A percentile compares a stretch with the other conserved stretches of the same genome.
Conservation (phyloP, 2,113 vertebrate genomes). For the Dendropsophus ebraccatus region DNA sequence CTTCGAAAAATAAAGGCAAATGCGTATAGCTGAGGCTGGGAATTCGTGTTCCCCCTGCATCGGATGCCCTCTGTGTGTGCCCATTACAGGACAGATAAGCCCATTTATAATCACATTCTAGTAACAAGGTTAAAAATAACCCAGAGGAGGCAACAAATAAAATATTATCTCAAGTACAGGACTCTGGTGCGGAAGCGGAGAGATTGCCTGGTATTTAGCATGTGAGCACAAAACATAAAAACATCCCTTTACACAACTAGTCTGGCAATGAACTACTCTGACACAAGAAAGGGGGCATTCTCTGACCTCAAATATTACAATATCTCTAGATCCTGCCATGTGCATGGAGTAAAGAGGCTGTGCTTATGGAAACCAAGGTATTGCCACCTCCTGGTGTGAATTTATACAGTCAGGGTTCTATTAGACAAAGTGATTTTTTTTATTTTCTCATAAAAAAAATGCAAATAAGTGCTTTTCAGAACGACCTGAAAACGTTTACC, state of each 20-base stretch:
- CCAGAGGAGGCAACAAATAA: neutral
- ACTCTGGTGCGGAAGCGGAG: neutral
- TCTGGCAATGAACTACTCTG: no score
- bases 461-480: no score
- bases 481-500: no score
- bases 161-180: neutral
- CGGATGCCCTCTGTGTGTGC: neutral
- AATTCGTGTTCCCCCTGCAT: neutral
- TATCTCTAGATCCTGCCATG: neutral
- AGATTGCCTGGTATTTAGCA: neutral
- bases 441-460: no score
- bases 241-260: neutral
- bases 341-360: neutral
- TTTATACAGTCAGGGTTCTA: no score
- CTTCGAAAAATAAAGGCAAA: neutral
- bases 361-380: no score
- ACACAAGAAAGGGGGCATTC: no score
- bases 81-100: neutral
- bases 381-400: no score
- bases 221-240: neutral
- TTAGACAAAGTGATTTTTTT: no score
- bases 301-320: no score
- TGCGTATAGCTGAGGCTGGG: neutral
- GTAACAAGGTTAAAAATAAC: conserved; percentile 16
- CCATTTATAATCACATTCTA: neutral